Evolutionary conservation across 2,797 vertebrate genomes (phyloP), one percentile per base, ranked within the genome.

Genomic region (Nasua narica): DNA sequence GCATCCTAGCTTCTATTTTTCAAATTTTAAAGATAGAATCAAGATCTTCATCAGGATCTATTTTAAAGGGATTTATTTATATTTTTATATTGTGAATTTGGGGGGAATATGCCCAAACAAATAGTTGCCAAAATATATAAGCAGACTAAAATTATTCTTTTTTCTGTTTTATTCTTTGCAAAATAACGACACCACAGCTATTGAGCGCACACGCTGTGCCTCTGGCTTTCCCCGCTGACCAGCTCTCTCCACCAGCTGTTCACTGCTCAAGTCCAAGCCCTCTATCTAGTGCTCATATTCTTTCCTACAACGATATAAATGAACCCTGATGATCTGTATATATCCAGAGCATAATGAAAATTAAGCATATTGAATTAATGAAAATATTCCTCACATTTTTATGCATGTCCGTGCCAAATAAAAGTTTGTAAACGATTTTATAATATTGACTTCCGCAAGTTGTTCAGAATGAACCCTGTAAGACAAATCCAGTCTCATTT

Each of bases 31-130:
- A 77, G 18, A 18, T 27, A 76, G 54, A 86, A 62, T 27, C 23
- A 60, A 89, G 52, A 67, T 90, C n/a, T 52, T 92, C 37, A 50
- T 79, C 79, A 89, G 60, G 32, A 46, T 32, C 25, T 58, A 60
- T 19, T 69, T 25, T 60, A 83, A 48, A 76, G 6, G 16, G 23
- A 29, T n/a, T n/a, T n/a, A n/a, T n/a, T n/a, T n/a, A n/a, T n/a
- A n/a, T n/a, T n/a, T n/a, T n/a, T n/a, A n/a, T n/a, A n/a, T n/a
- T n/a, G 56, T 83, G 32, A 35, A 72, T 21, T 10, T 67, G 21
- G 48, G 19, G 27, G 16, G 2, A 3, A 72, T 81, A 65, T 54
- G n/a, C 46, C 19, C 23, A 78, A 27, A 29, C 23, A 82, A 18
- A 19, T 21, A 37, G 50, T 77, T 46, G 3, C 10, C 15, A 90